phyloP scores from a whole-genome alignment of 2,797 vertebrate species.

The Ispidina picta region DNA sequence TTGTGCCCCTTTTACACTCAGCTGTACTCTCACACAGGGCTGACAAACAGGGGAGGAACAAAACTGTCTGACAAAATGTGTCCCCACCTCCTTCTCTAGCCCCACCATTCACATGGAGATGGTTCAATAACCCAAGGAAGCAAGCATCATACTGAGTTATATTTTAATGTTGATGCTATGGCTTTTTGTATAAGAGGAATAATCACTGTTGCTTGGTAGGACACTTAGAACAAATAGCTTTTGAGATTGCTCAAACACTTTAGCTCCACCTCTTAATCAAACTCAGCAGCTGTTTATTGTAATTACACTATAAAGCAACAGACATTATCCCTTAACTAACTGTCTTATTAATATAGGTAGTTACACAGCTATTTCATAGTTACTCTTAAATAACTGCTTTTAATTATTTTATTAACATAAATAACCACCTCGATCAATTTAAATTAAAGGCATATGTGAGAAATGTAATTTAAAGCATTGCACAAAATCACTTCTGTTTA shows the following conservation, averaged over 20 bases:
- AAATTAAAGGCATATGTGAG: conserved; percentile 70
- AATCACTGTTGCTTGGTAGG: conserved; percentile 58
- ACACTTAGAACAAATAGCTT: conserved; percentile 68
- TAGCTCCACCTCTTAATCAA: conserved; percentile 76
- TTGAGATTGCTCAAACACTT: conserved; percentile 69
- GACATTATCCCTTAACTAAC: conserved; percentile 77
- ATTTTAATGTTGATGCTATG: conserved; percentile 42
- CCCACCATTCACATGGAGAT: background rate
- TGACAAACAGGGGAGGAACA: background rate
- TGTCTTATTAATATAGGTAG: conserved; percentile 79
- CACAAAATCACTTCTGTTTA: conserved; percentile 69
- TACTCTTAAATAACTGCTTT: conserved; percentile 77
- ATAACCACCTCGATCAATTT: conserved; percentile 76
- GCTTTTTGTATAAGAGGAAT: conserved; percentile 53
- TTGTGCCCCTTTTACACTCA: background rate
- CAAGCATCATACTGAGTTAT: background rate
- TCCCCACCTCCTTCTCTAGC: background rate
- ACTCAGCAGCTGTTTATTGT: conserved; percentile 78
- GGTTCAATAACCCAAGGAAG: background rate
- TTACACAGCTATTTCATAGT: conserved; percentile 75
- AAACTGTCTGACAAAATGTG: background rate
- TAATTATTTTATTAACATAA: conserved; percentile 79
- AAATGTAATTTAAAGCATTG: conserved; percentile 62
- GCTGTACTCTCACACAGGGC: background rate
- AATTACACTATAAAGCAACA: conserved; percentile 75